A percentile compares a stretch with the other conserved stretches of the same genome.
Conservation (phyloP, 1,140 invertebrate species). For the Aculops lycopersici region DNA sequence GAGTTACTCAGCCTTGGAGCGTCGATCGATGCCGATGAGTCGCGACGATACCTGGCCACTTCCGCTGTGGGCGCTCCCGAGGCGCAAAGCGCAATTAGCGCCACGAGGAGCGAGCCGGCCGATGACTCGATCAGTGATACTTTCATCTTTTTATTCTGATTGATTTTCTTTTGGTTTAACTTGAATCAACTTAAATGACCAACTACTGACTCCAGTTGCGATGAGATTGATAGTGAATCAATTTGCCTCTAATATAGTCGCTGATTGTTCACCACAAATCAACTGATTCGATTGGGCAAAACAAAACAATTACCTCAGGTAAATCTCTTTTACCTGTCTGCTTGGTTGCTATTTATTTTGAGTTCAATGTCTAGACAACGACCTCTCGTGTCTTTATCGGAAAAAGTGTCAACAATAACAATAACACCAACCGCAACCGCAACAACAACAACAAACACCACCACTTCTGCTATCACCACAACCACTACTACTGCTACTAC, state of each 20-base stretch:
- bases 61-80: no score
- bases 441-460: background rate
- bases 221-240: background rate
- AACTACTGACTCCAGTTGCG: no score
- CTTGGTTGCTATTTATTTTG: background rate
- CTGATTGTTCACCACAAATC: background rate
- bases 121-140: no score
- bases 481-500: background rate
- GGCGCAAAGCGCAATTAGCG: no score
- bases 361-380: background rate
- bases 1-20: no score
- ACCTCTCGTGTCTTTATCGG: background rate
- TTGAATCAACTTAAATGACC: no score
- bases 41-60: no score
- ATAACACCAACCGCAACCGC: background rate
- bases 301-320: background rate
- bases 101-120: no score
- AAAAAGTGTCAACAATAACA: background rate
- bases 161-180: no score
- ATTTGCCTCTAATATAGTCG: background rate
- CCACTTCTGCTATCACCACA: background rate
- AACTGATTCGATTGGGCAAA: background rate
- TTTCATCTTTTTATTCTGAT: no score
- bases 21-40: no score
- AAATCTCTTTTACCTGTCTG: background rate